Base-by-base conservation (phyloP, 92 coral and sea anemone genomes). In the Pocillopora grandis region DNA sequence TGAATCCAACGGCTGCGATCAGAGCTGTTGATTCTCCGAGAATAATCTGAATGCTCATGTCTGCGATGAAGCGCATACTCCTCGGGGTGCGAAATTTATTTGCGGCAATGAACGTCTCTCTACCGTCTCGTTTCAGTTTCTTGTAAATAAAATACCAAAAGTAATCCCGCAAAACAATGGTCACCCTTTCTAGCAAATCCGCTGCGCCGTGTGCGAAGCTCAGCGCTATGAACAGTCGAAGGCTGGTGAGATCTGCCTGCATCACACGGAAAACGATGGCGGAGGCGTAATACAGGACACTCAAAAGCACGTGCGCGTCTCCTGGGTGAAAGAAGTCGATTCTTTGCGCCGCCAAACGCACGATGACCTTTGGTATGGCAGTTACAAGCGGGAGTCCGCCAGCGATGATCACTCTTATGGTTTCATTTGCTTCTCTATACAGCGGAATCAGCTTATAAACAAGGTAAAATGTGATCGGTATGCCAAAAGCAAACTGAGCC, bases 21-120 rank as follows among this genome's bases (percentile, higher is more conserved):
- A 91, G 61, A 1, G 85, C 86, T 8, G 93, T 83, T 13, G 86
- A 85, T 62, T 93, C 97, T 35, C 84, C 85, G 13, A 93, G 84
- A 85, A 91, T 84, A 11, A 89, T 76, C 79, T 91, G 95, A 35
- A 93, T 81, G 71, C 87, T 84, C 19, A 89, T 36, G 74, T 91
- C 97, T 17, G 97, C 93, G 13, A 86, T 82, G 21, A 93, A 85
- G 33, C 97, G 88, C 75, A 88, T 77, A 80, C 90, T 92, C 27
- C 90, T 74, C 4, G 95, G 94, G 23, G 78, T 74, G 70, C 89
- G 85, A 52, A 89, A 89, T 73, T 82, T 86, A 17, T 57, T 58
- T 16, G 63, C 65, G 12, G 76, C 81, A 3, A 74, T 62, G 52
- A 27, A n/a, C 35, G 52, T 62, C n/a, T 73, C 68, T 7, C 62